Percentiles rank a stretch among this genome's conserved stretches.
phyloP scores from a whole-genome alignment of 2,888 invertebrate species.

The Leptopilina drosophilae region DNA sequence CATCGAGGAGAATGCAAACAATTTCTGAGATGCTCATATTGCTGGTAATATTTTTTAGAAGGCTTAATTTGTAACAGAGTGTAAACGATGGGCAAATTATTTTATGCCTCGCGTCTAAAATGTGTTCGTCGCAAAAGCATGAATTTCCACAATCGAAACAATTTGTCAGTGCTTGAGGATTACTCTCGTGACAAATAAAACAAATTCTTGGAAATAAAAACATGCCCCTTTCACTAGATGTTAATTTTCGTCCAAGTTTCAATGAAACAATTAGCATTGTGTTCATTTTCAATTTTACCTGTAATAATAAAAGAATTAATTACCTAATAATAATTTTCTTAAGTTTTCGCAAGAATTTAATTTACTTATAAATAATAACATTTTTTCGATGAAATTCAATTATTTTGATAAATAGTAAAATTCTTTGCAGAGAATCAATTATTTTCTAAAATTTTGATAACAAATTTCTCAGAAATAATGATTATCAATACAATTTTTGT shows the following conservation, averaged over 20 bases:
- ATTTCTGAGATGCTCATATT: not conserved
- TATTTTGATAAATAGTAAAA: too few species aligned
- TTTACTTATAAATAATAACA: too few species aligned
- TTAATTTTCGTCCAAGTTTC: slow-evolving; percentile 57
- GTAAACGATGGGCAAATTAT: slow-evolving; percentile 57
- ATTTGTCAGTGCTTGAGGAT: slow-evolving; percentile 58
- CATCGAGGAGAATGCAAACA: not conserved
- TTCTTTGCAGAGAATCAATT: too few species aligned
- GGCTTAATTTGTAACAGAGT: slow-evolving; percentile 61
- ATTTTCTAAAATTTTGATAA: too few species aligned
- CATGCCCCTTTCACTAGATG: slow-evolving; percentile 64
- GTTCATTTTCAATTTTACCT: slow-evolving; percentile 60
- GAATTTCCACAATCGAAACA: slow-evolving; percentile 64
- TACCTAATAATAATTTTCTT: too few species aligned
- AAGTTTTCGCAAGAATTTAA: too few species aligned
- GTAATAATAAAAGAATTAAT: not conserved
- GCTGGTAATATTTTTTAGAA: not conserved
- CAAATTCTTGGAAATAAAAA: slow-evolving; percentile 70
- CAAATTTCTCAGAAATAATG: too few species aligned
- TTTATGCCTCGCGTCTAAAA: slow-evolving; percentile 54
- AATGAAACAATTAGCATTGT: slow-evolving; percentile 61
- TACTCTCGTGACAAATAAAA: slow-evolving; percentile 61
- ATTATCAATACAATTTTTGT: too few species aligned
- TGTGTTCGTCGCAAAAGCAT: slow-evolving; percentile 66
- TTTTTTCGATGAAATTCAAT: too few species aligned